Conservation (phyloP, 2,888 invertebrate genomes). For the Sinodicranocentrus sp. region DNA sequence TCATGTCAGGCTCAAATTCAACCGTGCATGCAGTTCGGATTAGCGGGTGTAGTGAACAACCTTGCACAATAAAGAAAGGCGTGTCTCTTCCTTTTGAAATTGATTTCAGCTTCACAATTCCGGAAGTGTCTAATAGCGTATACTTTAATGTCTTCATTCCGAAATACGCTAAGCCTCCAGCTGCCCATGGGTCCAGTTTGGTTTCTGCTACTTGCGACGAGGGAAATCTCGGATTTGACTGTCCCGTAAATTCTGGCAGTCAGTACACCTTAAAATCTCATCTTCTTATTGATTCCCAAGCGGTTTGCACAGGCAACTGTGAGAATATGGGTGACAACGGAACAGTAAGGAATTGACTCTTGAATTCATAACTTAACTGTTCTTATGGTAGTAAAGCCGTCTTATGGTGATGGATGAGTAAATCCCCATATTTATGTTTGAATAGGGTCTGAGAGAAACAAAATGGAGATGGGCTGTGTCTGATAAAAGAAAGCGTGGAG, state of each 20-base stretch:
- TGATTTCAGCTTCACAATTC: constrained; percentile 38
- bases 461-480: constrained; percentile 51
- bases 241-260: constrained; percentile 14
- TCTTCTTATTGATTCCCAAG: constrained; percentile 17
- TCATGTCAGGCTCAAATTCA: constrained; percentile 18
- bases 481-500: constrained; percentile 1
- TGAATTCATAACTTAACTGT: too few species aligned
- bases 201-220: constrained; percentile 48
- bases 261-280: constrained; percentile 21
- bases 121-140: constrained; percentile 21
- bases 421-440: too few species aligned
- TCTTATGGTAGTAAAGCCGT: too few species aligned
- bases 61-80: constrained; percentile 44
- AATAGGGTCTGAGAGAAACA: constrained; percentile 39
- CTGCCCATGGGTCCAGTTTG: constrained; percentile 30
- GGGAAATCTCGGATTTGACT: constrained; percentile 37
- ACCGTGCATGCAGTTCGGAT: constrained; percentile 25
- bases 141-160: constrained; percentile 43
- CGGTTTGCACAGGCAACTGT: constrained; percentile 31
- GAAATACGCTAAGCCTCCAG: constrained; percentile 40
- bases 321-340: constrained; percentile 15
- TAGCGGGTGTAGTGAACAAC: constrained; percentile 20
- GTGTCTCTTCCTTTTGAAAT: constrained; percentile 41
- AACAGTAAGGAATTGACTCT: too few species aligned
- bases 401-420: too few species aligned